Evolutionary conservation across 2,888 invertebrate genomes (phyloP).

Genomic region (Spisula solida): DNA sequence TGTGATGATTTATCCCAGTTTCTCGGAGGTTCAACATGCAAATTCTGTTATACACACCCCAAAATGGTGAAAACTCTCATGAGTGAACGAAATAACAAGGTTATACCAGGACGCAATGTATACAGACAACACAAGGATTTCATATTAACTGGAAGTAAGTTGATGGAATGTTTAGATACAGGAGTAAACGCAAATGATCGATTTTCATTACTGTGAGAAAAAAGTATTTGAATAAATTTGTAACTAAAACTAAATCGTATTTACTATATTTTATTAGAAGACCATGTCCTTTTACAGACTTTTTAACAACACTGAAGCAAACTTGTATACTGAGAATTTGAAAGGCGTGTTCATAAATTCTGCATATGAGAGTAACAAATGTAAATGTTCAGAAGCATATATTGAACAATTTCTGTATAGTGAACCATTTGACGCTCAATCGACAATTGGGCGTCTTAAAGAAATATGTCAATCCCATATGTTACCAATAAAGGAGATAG

Average conservation of each 20-base stretch:
- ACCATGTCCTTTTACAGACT: neutral
- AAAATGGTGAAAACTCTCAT: constrained; percentile 33
- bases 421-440: neutral
- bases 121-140: constrained; percentile 27
- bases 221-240: neutral
- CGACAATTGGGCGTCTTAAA: constrained; percentile 5
- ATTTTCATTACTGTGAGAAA: neutral
- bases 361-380: constrained; percentile 17
- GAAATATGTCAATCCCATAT: neutral
- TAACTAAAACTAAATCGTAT: too few species aligned
- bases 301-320: neutral
- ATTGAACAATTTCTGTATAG: constrained; percentile 24
- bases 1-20: constrained; percentile 28
- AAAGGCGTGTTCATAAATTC: constrained; percentile 18
- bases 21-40: constrained; percentile 33
- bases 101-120: constrained; percentile 27
- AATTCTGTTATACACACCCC: constrained; percentile 35
- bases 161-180: constrained; percentile 26
- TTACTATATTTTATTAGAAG: neutral
- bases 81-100: constrained; percentile 32
- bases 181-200: constrained; percentile 32
- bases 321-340: neutral
- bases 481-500: constrained; percentile 26
- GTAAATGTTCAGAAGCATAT: constrained; percentile 26
- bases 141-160: constrained; percentile 29